Evolutionary conservation across 2,113 vertebrate species (phyloP).

Genomic region (Ranitomeya variabilis): DNA sequence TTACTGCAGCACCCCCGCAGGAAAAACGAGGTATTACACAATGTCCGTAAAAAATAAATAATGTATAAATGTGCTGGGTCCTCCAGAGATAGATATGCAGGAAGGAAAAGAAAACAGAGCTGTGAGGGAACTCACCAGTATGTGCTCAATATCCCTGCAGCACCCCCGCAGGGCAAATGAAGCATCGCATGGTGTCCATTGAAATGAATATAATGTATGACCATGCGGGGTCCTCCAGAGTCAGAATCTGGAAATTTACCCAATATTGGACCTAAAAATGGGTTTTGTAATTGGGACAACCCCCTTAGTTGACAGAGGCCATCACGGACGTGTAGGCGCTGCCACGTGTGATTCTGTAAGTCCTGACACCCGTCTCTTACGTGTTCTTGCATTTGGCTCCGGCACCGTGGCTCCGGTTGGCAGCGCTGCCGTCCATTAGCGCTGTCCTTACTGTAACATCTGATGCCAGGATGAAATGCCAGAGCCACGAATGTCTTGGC

Average conservation of each 20-base stretch:
- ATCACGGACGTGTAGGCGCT: background rate
- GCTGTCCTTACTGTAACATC: slow-evolving; percentile 55
- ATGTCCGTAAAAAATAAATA: background rate
- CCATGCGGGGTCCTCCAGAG: background rate
- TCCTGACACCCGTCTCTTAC: background rate
- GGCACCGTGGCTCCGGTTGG: background rate
- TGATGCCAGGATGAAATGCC: slow-evolving; percentile 48
- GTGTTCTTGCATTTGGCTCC: background rate
- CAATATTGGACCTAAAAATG: too few species aligned
- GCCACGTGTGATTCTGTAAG: background rate
- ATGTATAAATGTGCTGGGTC: too few species aligned
- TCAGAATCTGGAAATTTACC: background rate
- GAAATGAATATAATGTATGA: background rate
- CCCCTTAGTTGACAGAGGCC: background rate
- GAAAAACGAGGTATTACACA: background rate
- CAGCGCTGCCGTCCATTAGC: slow-evolving; percentile 46
- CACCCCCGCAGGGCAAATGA: background rate
- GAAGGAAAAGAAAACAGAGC: too few species aligned
- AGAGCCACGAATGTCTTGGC: slow-evolving; percentile 34
- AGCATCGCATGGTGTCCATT: background rate
- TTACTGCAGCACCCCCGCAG: background rate
- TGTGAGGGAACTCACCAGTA: background rate
- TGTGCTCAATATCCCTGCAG: background rate
- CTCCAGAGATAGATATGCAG: too few species aligned
- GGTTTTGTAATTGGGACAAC: background rate